A percentile compares a stretch with the other conserved stretches of the same genome.
Conservation (phyloP, 2,797 vertebrate genomes). For the Neosilurus hyrtlii region DNA sequence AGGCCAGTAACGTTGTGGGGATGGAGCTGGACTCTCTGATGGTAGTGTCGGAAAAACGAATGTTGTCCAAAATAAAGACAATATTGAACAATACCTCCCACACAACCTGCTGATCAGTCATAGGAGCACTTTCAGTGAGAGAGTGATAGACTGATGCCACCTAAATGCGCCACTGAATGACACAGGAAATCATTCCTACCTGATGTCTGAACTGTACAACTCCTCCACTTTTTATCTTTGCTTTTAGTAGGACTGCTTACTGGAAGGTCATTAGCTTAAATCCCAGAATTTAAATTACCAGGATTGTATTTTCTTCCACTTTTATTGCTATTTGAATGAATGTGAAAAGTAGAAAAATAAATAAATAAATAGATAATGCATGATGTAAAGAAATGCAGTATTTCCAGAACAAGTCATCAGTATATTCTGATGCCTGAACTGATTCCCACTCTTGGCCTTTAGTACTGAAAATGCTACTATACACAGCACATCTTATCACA, state of each 20-base stretch:
- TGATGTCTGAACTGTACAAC: too few species aligned
- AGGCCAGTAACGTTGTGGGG: too few species aligned
- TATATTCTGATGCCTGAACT: conserved; percentile 49
- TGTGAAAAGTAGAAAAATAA: neutral
- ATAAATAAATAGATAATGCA: neutral
- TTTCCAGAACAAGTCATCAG: conserved; percentile 1
- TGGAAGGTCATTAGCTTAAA: neutral
- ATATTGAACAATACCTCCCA: too few species aligned
- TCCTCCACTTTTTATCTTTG: too few species aligned
- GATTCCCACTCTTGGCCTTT: conserved; percentile 58
- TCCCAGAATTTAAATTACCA: neutral
- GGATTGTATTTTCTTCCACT: neutral
- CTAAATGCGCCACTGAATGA: too few species aligned
- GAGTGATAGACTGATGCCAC: too few species aligned
- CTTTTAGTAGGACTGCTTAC: neutral
- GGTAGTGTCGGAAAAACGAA: too few species aligned
- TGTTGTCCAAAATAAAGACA: too few species aligned
- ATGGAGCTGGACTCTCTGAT: too few species aligned
- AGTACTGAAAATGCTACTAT: conserved; percentile 45
- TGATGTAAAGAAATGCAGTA: neutral
- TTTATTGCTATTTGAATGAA: neutral
- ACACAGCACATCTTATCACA: conserved; percentile 29
- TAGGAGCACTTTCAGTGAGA: too few species aligned
- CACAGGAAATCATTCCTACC: too few species aligned
- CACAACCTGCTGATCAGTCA: too few species aligned